Base-by-base conservation (phyloP, 1,140 invertebrate species). In the Lepidurus couesii region DNA sequence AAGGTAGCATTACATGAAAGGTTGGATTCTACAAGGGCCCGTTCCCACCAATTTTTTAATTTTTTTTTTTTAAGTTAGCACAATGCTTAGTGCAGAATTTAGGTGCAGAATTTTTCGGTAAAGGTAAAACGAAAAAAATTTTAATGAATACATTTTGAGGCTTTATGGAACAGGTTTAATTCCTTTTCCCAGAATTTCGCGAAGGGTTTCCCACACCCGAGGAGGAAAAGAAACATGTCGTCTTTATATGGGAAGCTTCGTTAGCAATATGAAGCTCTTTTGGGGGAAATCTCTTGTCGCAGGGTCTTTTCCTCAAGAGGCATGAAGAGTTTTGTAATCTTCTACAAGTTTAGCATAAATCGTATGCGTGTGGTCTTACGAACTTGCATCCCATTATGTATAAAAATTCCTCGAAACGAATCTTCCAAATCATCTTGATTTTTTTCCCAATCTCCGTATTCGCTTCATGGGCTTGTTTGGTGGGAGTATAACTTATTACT, bases 191-290 rank as follows among this genome's bases (percentile, higher is more conserved):
- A 65, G 53, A 16, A 5, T 65, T 65, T 16, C 53, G 34, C 53
- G 53, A n/a, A 65, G 21, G 21, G 53, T 65, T 65, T 65, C 13
- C n/a, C 16, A 65, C 4, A 21, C 16, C 21, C 53, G 21, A 65
- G n/a, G 8, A 65, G 21, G 10, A 65, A 65, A 34, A 65, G 53
- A 16, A 65, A 21, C 53, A 16, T 65, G 53, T 21, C 16, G 21
- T 65, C 21, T 65, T 65, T 65, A 65, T 65, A 65, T 65, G 53
- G 21, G 53, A 65, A 65, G 53, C 53, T 65, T 65, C 53, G 53
- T 65, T 65, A 65, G 53, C 21, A 21, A 13, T 65, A 65, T 21
- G 5, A 65, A 65, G 53, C 21, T 65, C 53, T 65, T 65, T 7
- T 21, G 3, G 53, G 16, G 9, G 9, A 5, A 13, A 21, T 65